Percentiles rank a stretch among this genome's conserved stretches.
Conservation (phyloP, 2,888 invertebrate species). For the Drosophila koepferae region DNA sequence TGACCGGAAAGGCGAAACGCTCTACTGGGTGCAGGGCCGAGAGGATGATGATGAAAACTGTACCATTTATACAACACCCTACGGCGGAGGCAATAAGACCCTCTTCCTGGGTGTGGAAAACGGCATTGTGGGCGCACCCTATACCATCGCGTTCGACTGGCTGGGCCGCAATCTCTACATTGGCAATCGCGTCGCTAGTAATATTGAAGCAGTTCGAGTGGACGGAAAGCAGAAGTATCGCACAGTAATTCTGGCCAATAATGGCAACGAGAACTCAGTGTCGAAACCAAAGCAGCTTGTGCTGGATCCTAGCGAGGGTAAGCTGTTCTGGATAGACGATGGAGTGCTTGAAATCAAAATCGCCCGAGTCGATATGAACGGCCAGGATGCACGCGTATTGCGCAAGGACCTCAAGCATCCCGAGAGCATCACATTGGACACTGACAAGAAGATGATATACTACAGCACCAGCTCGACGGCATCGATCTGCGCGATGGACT, state of each 20-base stretch:
- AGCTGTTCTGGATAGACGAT: conserved; percentile 98
- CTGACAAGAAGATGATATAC: conserved; percentile 93
- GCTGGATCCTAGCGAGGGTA: conserved; percentile 96
- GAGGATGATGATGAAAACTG: conserved; percentile 93
- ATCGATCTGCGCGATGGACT: conserved; percentile 89
- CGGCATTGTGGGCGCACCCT: conserved; percentile 96
- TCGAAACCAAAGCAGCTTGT: conserved; percentile 95
- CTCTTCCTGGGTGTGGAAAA: conserved; percentile 92
- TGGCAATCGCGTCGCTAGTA: conserved; percentile 95
- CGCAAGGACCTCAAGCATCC: conserved; percentile 89
- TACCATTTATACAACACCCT: conserved; percentile 93
- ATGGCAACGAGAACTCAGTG: conserved; percentile 93
- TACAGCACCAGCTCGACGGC: conserved; percentile 93
- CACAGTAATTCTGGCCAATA: conserved; percentile 94
- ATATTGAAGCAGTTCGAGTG: conserved; percentile 94
- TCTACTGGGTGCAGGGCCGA: conserved; percentile 95
- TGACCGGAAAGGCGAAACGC: conserved; percentile 92
- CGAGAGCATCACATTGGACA: conserved; percentile 94
- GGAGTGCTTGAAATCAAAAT: conserved; percentile 97
- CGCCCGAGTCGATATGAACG: conserved; percentile 97
- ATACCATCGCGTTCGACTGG: conserved; percentile 98
- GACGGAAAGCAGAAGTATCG: conserved; percentile 94
- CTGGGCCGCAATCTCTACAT: conserved; percentile 97
- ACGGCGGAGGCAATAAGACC: conserved; percentile 93
- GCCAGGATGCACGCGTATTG: conserved; percentile 91